phyloP scores from a whole-genome alignment of 2,888 invertebrate genomes.

The Tenthredo livida region DNA sequence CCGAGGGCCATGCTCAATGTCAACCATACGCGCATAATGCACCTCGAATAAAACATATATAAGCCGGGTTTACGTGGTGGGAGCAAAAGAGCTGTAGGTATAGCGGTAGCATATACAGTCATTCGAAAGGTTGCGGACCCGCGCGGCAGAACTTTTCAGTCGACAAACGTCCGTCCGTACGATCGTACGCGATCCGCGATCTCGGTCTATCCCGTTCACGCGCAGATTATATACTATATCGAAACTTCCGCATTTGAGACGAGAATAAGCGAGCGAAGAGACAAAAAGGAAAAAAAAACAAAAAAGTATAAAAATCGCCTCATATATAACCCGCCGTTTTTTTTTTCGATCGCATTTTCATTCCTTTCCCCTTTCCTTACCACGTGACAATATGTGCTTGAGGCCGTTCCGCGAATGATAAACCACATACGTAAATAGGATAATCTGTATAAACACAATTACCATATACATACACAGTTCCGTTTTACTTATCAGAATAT shows the following conservation, averaged over 20 bases:
- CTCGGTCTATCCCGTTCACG: background rate
- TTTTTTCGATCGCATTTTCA: background rate
- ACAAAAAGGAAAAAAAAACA: background rate
- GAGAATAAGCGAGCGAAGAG: background rate
- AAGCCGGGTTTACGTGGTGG: background rate
- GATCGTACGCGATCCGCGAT: constrained; percentile 29
- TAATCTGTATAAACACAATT: background rate
- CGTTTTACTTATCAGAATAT: background rate
- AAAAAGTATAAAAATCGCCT: background rate
- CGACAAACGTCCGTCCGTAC: constrained; percentile 47
- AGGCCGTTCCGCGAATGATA: background rate
- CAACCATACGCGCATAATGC: constrained; percentile 39
- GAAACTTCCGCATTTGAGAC: background rate
- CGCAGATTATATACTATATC: background rate
- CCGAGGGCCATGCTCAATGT: constrained; percentile 27
- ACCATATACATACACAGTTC: background rate
- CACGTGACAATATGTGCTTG: constrained; percentile 4
- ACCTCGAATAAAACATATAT: constrained; percentile 18
- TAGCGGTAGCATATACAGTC: constrained; percentile 35
- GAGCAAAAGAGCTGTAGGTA: constrained; percentile 30
- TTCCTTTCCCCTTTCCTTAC: background rate
- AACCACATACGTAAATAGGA: background rate
- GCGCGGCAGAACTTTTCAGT: constrained; percentile 30
- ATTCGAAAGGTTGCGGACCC: constrained; percentile 49
- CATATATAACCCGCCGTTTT: background rate